phyloP scores from a whole-genome alignment of 2,888 invertebrate species.

The Orthosia gothica region DNA sequence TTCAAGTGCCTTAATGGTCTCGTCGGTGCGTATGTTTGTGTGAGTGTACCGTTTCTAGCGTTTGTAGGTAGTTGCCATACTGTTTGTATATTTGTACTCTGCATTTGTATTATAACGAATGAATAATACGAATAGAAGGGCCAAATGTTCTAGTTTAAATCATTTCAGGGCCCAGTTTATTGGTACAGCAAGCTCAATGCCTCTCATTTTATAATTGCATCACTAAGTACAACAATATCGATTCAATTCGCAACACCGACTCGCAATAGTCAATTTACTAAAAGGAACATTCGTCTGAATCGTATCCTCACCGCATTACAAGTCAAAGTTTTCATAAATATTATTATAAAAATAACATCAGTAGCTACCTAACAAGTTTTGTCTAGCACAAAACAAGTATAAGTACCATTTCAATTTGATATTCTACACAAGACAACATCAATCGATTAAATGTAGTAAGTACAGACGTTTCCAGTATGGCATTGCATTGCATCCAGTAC shows the following conservation, averaged over 20 bases:
- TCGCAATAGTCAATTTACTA: slow-evolving; percentile 41
- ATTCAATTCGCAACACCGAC: slow-evolving; percentile 28
- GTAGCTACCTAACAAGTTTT: too few relatives aligned
- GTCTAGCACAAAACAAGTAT: slow-evolving; percentile 28
- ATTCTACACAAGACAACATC: slow-evolving; percentile 41
- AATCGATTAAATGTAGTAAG: slow-evolving; percentile 47
- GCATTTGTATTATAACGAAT: slow-evolving; percentile 33
- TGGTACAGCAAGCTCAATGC: slow-evolving; percentile 12
- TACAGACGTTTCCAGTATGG: slow-evolving; percentile 36
- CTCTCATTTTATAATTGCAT: slow-evolving; percentile 19
- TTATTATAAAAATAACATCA: slow-evolving; percentile 50
- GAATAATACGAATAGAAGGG: slow-evolving; percentile 8
- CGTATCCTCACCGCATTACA: slow-evolving; percentile 18
- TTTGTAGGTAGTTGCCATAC: too few relatives aligned
- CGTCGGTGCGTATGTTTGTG: too few relatives aligned
- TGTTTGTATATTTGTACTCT: too few relatives aligned
- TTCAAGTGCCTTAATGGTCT: too few relatives aligned
- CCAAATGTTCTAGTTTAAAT: neutral
- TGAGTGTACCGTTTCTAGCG: too few relatives aligned
- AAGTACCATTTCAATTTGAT: slow-evolving; percentile 23
- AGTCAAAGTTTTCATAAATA: slow-evolving; percentile 30
- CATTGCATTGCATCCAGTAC: slow-evolving; percentile 36
- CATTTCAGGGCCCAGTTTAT: neutral
- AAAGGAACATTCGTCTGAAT: slow-evolving; percentile 56
- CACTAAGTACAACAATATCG: slow-evolving; percentile 29